Percentiles rank a stretch among this genome's conserved stretches.
phyloP scores from a whole-genome alignment of 2,888 invertebrate genomes.

The Pimpla rufipes region DNA sequence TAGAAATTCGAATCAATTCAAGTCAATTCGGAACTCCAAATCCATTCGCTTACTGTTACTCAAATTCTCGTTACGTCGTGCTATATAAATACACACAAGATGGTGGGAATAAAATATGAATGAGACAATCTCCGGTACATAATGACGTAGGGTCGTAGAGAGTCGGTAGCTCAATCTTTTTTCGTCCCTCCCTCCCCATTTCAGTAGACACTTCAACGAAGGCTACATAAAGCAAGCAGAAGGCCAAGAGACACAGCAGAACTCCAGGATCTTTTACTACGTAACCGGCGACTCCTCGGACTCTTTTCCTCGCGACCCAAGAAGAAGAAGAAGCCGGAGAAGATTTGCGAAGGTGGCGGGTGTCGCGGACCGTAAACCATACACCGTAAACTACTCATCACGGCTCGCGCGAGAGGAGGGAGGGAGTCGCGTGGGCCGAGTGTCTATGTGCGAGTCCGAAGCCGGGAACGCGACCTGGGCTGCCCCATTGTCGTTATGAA shows the following conservation, averaged over 20 bases:
- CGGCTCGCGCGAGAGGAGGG: conserved; percentile 58
- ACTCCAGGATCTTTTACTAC: background rate
- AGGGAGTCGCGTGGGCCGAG: conserved; percentile 57
- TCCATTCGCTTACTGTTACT: no score
- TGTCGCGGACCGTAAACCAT: conserved; percentile 70
- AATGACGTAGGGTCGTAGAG: conserved; percentile 48
- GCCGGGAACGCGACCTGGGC: no score
- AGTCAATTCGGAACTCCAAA: no score
- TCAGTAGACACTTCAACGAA: conserved; percentile 2
- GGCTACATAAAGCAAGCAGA: background rate
- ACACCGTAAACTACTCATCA: conserved; percentile 77
- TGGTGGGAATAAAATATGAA: conserved; percentile 36
- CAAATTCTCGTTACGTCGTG: background rate
- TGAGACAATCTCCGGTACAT: conserved; percentile 59
- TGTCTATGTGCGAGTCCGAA: conserved; percentile 37
- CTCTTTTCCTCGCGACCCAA: conserved; percentile 55
- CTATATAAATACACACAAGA: conserved; percentile 2
- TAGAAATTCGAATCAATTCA: no score
- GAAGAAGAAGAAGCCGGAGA: conserved; percentile 34
- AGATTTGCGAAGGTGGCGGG: conserved; percentile 77
- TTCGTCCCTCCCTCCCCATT: conserved; percentile 70
- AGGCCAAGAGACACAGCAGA: conserved; percentile 41
- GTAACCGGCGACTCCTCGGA: background rate
- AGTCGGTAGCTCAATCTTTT: conserved; percentile 26
- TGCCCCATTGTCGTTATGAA: conserved; percentile 78